Evolutionary conservation across 2,888 invertebrate genomes (phyloP), one percentile per base, ranked within the genome.

Genomic region (Cephus pulcher): DNA sequence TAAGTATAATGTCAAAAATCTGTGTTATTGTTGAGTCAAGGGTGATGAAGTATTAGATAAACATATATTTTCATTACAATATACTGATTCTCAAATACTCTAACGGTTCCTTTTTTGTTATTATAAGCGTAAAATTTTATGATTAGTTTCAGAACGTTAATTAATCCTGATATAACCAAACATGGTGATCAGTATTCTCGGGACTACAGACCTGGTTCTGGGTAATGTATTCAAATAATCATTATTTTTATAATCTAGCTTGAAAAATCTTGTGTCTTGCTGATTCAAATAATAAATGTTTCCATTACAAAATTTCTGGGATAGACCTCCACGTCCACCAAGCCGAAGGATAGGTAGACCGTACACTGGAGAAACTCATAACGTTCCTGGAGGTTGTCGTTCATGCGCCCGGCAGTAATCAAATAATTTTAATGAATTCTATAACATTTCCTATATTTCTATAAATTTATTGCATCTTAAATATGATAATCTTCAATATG

Each of bases 341-440:
- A 82, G 78, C 4, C 87, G 88, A 12, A 85, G 82, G 80, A 79
- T 89, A n/a, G 88, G 87, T 30, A 83, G 87, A 78, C 83, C 84
- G 23, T 86, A 88, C 76, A 80, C 82, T 32, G 79, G 84, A 30
- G 76, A 83, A 11, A 78, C 76, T 11, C 80, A 87, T 15, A 77
- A 81, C 70, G 75, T 88, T 73, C 88, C 88, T 33, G 89, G 88
- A 68, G 89, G 90, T 23, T 90, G 90, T 74, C 40, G 40, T 6
- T 40, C 40, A 6, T 40, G 40, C 15, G 40, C 40, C 15, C 40
- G 40, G 4, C 40, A 40, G 15, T 40, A 15, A 40, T 40, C 4
- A 6, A 40, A 30, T 30, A 33, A 30, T n/a, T 33, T 70, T 70
- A 70, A 32, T 70, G 4, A 15, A 70, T 30, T 15, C 40, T 75